Evolutionary conservation across 2,113 vertebrate species (phyloP).

Genomic region (Dipodomys stephensi): DNA sequence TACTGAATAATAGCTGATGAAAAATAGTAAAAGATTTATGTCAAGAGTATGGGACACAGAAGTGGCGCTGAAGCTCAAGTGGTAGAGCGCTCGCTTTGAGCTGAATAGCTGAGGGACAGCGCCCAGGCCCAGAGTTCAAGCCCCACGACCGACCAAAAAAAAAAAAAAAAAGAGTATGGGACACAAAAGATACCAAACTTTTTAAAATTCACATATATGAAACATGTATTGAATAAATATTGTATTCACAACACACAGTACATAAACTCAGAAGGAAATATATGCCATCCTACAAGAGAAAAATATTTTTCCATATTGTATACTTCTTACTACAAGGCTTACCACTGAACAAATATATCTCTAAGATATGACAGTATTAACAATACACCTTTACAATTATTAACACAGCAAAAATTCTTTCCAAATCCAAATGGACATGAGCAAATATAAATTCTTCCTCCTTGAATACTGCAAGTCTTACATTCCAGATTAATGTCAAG

Average conservation of each 20-base stretch:
- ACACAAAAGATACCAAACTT: not conserved
- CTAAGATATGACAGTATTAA: constrained; percentile 25
- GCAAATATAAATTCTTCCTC: constrained; percentile 7
- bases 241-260: not conserved
- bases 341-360: not conserved
- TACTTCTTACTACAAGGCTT: constrained; percentile 1
- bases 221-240: not conserved
- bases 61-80: not conserved
- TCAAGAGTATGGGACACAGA: not conserved
- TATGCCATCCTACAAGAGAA: not conserved
- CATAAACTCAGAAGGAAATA: constrained; percentile 12
- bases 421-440: not conserved
- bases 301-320: not conserved
- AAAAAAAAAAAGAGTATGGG: not conserved
- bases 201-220: not conserved
- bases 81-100: too few species aligned
- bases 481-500: not conserved
- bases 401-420: constrained; percentile 33
- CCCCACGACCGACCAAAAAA: too few species aligned
- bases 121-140: too few species aligned
- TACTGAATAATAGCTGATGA: not conserved
- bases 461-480: not conserved
- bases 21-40: not conserved
- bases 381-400: not conserved
- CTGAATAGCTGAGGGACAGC: too few species aligned